Evolutionary conservation across 2,797 vertebrate genomes (phyloP), one percentile per base, ranked within the genome.

Genomic region (Squalus acanthias): DNA sequence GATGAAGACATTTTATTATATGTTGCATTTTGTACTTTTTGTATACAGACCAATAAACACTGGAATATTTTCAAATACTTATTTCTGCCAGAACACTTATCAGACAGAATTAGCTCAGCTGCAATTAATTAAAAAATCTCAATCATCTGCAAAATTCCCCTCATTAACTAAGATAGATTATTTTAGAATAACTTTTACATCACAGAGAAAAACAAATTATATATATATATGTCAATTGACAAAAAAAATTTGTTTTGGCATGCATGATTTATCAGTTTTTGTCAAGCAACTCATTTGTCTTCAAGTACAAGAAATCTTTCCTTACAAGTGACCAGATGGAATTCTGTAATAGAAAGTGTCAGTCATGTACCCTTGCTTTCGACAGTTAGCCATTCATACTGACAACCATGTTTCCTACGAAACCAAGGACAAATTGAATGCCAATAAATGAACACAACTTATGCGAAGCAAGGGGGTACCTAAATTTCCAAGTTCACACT

Each of bases 291-390:
- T 67, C 91, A 67, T 93, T 93, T 93, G n/a, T 93, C 63, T 93
- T 93, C 63, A 46, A 93, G 17, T 93, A 93, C 63, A 67, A 93
- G 91, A 67, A 93, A 93, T 93, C 15, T 93, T 93, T 93, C n/a
- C n/a, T 93, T 39, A 39, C 63, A 67, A 93, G 91, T 67, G 91
- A 93, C 91, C 91, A 93, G 91, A 93, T 93, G 91, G 91, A 93
- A 93, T 93, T 39, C 63, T 67, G 17, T 93, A 93, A 93, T 67
- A 93, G 65, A 60, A 67, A 67, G 63, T 22, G 63, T 93, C 91
- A 93, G 65, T 93, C 91, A 93, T 93, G 63, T 93, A 8, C 91
- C 63, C 91, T 22, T 67, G 91, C 7, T 24, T 93, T 93, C n/a
- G 63, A 65, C 91, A 93, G 91, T 39, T 67, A 67, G 91, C 33